Evolutionary conservation across 2,797 vertebrate genomes (phyloP), one percentile per base, ranked within the genome.

Genomic region (Chaetophractus vellerosus): DNA sequence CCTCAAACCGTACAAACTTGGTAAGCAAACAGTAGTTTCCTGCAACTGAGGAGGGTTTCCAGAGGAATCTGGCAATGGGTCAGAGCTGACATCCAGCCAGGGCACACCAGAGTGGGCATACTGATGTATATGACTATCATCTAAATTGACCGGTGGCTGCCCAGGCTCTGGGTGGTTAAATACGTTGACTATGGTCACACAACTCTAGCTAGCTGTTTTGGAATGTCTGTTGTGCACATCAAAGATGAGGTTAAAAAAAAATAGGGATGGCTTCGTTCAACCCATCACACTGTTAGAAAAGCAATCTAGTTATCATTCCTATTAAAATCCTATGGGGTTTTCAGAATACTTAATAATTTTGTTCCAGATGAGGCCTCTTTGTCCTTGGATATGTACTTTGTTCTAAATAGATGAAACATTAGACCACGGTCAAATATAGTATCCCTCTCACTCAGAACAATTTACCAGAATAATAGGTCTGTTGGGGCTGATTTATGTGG

Each of bases 241-340:
- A 83, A 74, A 95, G 86, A 68, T 19, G 69, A 89, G 31, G 50
- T 52, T 21, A 21, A 48, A 41, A 69, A 63, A 57, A 38, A 66
- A 18, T 11, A 45, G 31, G 64, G 33, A 55, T 80, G 88, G 6
- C 38, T 88, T 75, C 50, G 21, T 83, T 72, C 18, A 52, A n/a
- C n/a, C 48, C 45, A 59, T 41, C 8, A 12, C 74, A 14, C 33
- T 63, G 92, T 87, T 50, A 84, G 82, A 91, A 92, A 96, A 83
- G 66, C 87, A 82, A n/a, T 94, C 41, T 66, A 24, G 74, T 52
- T 79, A 31, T 26, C 78, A 10, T 26, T 92, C 76, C 18, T 59
- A 48, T 36, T 7, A 50, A 93, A 71, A 83, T 57, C 68, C 50
- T 88, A 64, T 50, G 78, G 50, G 36, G 28, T 80, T 72, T 82